Evolutionary conservation across 2,888 invertebrate genomes (phyloP), one percentile per base, ranked within the genome.

Genomic region (Calliscelio sp.): DNA sequence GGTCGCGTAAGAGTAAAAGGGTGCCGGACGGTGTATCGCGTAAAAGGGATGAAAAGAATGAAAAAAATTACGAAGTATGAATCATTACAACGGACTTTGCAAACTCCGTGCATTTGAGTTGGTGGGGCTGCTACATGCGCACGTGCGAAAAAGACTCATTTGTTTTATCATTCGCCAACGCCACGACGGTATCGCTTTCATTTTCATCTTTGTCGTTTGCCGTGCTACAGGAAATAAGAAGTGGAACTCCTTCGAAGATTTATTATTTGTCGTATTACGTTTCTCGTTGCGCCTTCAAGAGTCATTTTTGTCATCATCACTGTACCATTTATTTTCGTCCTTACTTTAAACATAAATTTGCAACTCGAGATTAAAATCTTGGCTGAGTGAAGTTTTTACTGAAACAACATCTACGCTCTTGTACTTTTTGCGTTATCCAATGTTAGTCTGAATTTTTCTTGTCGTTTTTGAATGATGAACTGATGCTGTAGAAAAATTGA

Each of bases 51-150:
- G 63, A 75, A 79, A 73, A 20, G 44, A 74, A 35, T 20, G 57
- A n/a, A 73, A 79, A 86, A 87, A 88, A 87, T 85, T 81, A 84
- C 81, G 83, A 79, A 78, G 55, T 59, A 86, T 90, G 88, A 90
- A 90, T 90, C 89, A 89, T 88, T 87, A 86, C 87, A 57, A 74
- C 55, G 74, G 68, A 74, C 74, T n/a, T 74, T 79, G 28, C 66
- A 53, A 49, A n/a, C 41, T 49, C 41, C 44, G 59, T 70, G 71
- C 70, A 71, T 75, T 75, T 75, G 46, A 71, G 65, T 51, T 81
- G 20, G 11, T 24, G 6, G 38, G 53, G 16, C 24, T 14, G 46
- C 16, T 35, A n/a, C 55, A 44, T 38, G 65, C 65, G 32, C 77
- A 73, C 77, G 77, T 66, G 73, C 77, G 73, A 82, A 70, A 16